Evolutionary conservation across 2,797 vertebrate species (phyloP).

Genomic region (Lithobates pipiens): DNA sequence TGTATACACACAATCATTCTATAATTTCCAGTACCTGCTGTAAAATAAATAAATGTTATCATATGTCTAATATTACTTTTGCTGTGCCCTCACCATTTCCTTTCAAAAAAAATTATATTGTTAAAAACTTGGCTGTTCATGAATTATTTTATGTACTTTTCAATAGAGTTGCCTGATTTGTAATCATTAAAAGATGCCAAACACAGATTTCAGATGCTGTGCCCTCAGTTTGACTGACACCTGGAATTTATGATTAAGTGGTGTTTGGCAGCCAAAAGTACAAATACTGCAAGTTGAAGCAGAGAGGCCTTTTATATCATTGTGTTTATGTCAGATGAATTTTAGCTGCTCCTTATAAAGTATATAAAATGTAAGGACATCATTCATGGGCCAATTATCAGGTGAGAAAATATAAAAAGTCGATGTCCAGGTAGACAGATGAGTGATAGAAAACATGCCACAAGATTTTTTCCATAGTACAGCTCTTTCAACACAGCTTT

Average conservation of each 20-base stretch:
- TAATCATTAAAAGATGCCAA: neutral
- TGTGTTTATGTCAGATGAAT: neutral
- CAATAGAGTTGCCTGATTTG: neutral
- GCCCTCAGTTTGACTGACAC: no score
- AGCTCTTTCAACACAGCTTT: no score
- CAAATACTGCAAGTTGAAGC: neutral
- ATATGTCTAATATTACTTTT: neutral
- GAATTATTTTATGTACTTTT: neutral
- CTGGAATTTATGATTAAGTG: neutral
- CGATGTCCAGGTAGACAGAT: neutral
- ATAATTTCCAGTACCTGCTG: neutral
- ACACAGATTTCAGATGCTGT: no score
- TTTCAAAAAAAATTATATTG: no score
- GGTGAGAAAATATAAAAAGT: neutral
- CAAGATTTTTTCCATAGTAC: no score
- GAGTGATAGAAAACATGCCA: neutral
- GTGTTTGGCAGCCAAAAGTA: neutral
- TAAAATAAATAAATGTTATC: neutral
- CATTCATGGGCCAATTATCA: neutral
- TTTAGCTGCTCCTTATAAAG: neutral
- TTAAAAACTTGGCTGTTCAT: neutral
- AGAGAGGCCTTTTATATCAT: neutral
- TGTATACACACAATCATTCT: neutral
- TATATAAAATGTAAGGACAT: neutral
- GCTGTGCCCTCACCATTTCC: neutral